Conservation (phyloP, 1,140 invertebrate species). For the Sycobia sp. region DNA sequence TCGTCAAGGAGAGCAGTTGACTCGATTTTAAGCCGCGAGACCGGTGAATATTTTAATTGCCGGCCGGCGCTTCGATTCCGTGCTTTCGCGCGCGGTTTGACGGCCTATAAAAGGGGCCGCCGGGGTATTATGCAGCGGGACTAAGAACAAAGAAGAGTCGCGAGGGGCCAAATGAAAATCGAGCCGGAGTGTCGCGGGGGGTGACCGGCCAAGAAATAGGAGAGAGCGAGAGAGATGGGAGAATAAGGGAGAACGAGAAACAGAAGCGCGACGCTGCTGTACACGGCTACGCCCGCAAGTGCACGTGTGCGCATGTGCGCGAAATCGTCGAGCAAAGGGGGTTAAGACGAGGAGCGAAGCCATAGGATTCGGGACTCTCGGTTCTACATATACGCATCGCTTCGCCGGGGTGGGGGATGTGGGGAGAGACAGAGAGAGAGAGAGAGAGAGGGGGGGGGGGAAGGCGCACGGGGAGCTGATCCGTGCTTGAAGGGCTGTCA, state of each 20-base stretch:
- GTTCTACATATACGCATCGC: too few species aligned
- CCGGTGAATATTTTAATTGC: conserved; percentile 52
- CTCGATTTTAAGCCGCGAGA: too few species aligned
- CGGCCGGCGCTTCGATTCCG: conserved; percentile 48
- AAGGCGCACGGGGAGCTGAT: conserved; percentile 53
- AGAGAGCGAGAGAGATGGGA: too few species aligned
- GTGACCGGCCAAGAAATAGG: not conserved
- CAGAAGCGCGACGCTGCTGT: too few species aligned
- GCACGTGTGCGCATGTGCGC: not conserved
- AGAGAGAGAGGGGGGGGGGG: not conserved
- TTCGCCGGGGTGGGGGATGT: too few species aligned
- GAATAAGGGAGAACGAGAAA: not conserved
- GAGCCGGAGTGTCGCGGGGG: not conserved
- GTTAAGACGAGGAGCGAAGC: not conserved
- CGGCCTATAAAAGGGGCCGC: conserved; percentile 48
- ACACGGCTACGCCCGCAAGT: not conserved
- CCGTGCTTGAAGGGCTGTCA: conserved; percentile 62
- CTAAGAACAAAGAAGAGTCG: conserved; percentile 57
- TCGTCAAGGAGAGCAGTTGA: too few species aligned
- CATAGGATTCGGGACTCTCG: too few species aligned
- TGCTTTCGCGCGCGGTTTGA: conserved; percentile 41
- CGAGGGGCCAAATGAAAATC: conserved; percentile 41
- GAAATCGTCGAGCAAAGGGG: not conserved
- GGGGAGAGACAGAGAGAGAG: not conserved
- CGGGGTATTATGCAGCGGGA: conserved; percentile 51